These are phyloP conservation scores for Labrus mixtus DNA, from an alignment of 2,113 vertebrate genomes.

Conservation along the genomic window DNA sequence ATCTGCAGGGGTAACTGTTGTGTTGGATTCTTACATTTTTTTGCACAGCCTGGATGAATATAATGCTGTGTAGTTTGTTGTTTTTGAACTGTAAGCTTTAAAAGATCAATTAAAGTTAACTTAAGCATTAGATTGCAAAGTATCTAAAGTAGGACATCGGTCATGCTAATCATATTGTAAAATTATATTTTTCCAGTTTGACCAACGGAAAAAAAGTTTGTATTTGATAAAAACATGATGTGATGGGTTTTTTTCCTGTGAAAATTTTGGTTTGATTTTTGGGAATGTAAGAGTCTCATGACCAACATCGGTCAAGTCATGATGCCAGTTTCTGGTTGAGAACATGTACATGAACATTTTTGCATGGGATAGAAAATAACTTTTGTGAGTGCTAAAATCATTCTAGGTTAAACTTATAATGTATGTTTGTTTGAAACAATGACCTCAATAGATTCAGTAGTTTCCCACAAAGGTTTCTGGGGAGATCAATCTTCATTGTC, in stretches of 20 bases:
- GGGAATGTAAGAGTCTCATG: background rate
- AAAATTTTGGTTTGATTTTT: constrained; percentile 3
- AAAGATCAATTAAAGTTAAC: background rate
- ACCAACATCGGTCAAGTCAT: constrained; percentile 6
- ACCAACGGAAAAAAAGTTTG: no score
- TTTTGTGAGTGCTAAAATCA: background rate
- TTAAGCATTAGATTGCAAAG: background rate
- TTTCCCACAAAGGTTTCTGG: constrained; percentile 70
- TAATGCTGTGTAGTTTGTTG: no score
- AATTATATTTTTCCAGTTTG: no score
- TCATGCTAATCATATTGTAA: no score
- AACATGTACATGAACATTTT: background rate
- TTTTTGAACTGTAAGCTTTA: background rate
- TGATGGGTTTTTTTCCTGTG: no score
- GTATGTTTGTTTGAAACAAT: background rate
- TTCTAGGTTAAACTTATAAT: background rate
- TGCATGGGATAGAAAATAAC: background rate
- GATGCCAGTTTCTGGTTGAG: constrained; percentile 8
- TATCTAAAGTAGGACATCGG: no score
- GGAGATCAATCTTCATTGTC: constrained; percentile 82
- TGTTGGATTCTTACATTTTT: no score
- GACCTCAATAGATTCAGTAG: background rate
- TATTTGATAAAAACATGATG: no score
- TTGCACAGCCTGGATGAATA: no score
- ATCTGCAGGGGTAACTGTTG: background rate